Base-by-base conservation (phyloP, 2,797 vertebrate species). In the Thalassophryne amazonica region DNA sequence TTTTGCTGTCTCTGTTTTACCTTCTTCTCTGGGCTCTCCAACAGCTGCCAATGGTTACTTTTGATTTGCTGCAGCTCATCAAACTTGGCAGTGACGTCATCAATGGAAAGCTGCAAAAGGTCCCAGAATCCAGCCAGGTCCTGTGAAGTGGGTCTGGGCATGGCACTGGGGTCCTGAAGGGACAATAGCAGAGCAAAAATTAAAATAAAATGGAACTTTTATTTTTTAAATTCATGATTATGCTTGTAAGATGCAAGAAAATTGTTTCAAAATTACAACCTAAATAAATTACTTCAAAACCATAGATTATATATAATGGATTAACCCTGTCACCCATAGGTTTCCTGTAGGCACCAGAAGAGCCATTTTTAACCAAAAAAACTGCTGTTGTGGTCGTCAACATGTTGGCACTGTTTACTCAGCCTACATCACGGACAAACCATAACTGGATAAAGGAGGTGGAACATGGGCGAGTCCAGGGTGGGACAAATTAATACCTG, bases 81-180 rank as follows among this genome's bases (percentile, higher is more conserved):
- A 59, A 99, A 99, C 86, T 99, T 99, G 93, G 97, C 93, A 92
- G 95, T 97, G 87, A 99, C 97, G 1, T 99, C 97, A 80, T 98
- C 96, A n/a, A 98, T 92, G 11, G 97, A 97, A 62, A 99, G 94
- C 91, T 99, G 97, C 85, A 99, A 69, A 82, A 99, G 94, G 86
- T 99, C 97, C 97, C 97, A 99, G 89, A 98, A 99, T 70, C 97
- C 97, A 21, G 97, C 97, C 56, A 99, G 88, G 82, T 99, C 97
- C 91, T 99, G 96, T 61, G 95, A 96, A 14, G 97, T 99, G 63
- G 97, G 97, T 81, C 96, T 90, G 3, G 97, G 97, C 96, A 98
- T 98, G 70, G 97, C 97, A 60, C 95, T 96, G 72, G 97, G 97
- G 88, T 99, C 96, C 97, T 98, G 80, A 28, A 43, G 36, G 34